Evolutionary conservation across 1,140 invertebrate genomes (phyloP).

Genomic region (Portunus trituberculatus): DNA sequence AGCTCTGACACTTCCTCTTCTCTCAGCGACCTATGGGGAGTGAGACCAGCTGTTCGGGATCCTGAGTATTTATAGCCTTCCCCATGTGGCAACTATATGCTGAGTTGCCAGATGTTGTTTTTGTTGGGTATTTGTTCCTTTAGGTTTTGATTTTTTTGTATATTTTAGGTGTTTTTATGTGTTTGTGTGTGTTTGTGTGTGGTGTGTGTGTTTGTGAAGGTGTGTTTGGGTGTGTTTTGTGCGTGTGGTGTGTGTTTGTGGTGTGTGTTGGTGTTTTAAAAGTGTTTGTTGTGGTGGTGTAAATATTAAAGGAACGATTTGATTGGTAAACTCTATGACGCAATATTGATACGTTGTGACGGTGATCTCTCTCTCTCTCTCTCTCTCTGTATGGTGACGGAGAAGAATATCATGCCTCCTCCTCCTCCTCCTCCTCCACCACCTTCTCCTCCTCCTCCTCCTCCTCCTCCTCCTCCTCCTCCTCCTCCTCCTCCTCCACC

Average conservation of each 20-base stretch:
- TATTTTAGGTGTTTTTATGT: too few relatives aligned
- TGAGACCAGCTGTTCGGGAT: background rate
- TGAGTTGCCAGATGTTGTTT: background rate
- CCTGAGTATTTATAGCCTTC: background rate
- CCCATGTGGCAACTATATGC: background rate
- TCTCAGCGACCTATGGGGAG: background rate
- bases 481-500: background rate
- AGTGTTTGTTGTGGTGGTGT: too few relatives aligned
- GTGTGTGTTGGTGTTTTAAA: too few relatives aligned
- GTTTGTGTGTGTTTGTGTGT: too few relatives aligned
- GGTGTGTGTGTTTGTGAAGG: too few relatives aligned
- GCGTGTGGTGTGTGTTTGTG: too few relatives aligned
- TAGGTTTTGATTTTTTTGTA: too few relatives aligned
- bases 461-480: background rate
- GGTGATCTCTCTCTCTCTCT: background rate
- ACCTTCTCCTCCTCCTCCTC: slow-evolving; percentile 3
- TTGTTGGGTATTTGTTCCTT: background rate
- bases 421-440: background rate
- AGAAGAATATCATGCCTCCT: background rate
- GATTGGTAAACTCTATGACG: background rate
- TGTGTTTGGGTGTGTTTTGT: too few relatives aligned
- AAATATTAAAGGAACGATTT: too few relatives aligned
- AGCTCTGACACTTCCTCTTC: background rate
- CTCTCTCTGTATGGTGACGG: background rate
- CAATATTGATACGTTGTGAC: background rate